A percentile compares a stretch with the other conserved stretches of the same genome.
phyloP scores from a whole-genome alignment of 2,797 vertebrate genomes.

The Oreortyx pictus region DNA sequence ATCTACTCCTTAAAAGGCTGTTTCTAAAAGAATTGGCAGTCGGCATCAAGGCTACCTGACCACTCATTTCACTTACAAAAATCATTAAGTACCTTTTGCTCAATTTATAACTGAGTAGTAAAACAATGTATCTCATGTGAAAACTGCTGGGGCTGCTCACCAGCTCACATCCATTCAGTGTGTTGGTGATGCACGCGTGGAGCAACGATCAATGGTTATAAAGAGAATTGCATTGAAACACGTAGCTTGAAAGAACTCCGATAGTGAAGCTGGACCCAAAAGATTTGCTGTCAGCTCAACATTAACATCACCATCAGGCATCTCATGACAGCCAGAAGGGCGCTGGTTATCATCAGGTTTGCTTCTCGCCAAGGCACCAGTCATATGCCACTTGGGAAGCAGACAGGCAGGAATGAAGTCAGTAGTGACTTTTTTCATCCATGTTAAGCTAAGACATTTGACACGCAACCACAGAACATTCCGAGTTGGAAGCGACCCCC shows the following conservation, averaged over 20 bases:
- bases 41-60: neutral
- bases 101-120: neutral
- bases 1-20: constrained; percentile 9
- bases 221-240: neutral
- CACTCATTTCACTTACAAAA: neutral
- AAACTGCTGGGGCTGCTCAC: neutral
- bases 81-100: neutral
- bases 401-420: neutral
- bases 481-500: too few relatives aligned
- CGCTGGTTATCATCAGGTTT: neutral
- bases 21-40: neutral
- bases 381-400: neutral
- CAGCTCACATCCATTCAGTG: neutral
- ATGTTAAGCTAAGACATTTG: too few relatives aligned
- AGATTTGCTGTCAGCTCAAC: neutral
- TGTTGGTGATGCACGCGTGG: neutral
- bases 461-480: too few relatives aligned
- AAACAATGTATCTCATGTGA: neutral
- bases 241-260: neutral
- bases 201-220: neutral
- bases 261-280: neutral
- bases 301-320: neutral
- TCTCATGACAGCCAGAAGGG: neutral
- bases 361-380: neutral
- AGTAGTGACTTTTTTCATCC: neutral